Base-by-base conservation (phyloP, 1,140 invertebrate species). In the Chionoecetes opilio region DNA sequence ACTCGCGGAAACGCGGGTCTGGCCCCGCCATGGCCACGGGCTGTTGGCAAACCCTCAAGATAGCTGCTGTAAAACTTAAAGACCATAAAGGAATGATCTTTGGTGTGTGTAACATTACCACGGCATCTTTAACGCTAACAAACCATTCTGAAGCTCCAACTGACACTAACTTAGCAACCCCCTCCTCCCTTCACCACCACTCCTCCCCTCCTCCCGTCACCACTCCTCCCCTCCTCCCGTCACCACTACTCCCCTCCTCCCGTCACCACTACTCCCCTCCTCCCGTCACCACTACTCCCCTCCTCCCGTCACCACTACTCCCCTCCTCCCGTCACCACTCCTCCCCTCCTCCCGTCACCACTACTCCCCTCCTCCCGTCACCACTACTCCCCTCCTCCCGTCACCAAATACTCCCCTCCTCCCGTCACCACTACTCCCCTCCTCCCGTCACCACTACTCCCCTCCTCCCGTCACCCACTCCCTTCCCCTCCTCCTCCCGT, bases 21-120 rank as follows among this genome's bases (percentile, higher is more conserved):
- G 63, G 11, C 63, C 63, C 63, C 26, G 1, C 63, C 21, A 26
- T n/a, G n/a, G 21, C 63, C n/a, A 75, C 63, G 63, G 63, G 63
- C 21, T n/a, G 63, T 75, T 75, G n/a, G 63, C 63, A 75, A 75
- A 75, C 63, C 63, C 11, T 75, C 63, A 75, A n/a, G n/a, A 75
- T n/a, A 21, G 63, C 21, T n/a, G 63, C n/a, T 75, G 63, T 75
- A 75, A 75, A 75, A 75, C 63, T 75, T n/a, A 75, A 26, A 75
- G 63, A 75, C 63, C 63, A 75, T 75, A 75, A 75, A 75, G 63
- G 21, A 75, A 75, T 75, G 63, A 75, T 75, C 63, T 75, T 75
- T 75, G 21, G 63, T 26, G n/a, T n/a, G 63, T 75, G 63, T 75
- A 75, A 75, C 26, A 26, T 75, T 75, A 75, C 63, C 6, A 21